Base-by-base conservation (phyloP, 92 coral and sea anemone genomes). In the Porites rus region DNA sequence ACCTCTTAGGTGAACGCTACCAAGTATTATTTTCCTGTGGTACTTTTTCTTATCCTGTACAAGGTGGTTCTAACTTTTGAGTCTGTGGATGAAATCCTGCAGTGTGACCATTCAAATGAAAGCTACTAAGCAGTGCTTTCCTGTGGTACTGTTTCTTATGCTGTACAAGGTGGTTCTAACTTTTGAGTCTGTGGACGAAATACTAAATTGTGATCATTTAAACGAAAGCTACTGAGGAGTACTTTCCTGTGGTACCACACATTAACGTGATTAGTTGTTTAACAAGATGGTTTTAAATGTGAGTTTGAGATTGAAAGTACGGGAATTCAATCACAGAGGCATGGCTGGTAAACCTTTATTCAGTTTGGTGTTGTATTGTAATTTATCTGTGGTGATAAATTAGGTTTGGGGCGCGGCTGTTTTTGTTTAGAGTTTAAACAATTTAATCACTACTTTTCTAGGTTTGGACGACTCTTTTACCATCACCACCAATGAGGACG, bases 401-500 rank as follows among this genome's bases (percentile, higher is more conserved):
- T 56, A 9, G 61, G 16, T 10, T 56, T 56, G 11, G 61, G 61
- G 61, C 17, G 1, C 75, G 1, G 19, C 19, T 18, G 17, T 11
- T 71, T 31, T 38, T 38, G 43, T 71, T 8, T 9, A 38, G 1
- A 12, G 50, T 4, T 13, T 16, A 16, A 43, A 71, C 9, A 1
- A 46, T 14, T 18, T 13, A 73, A 10, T 13, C 50, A 25, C 56
- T 69, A 18, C 10, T 1, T 78, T 58, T 70, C 31, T 56, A 80
- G 87, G 73, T 64, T 73, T 74, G 73, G 73, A 73, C 46, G 87
- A 83, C 17, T 88, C 91, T 53, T 95, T 95, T 58, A 89, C 86
- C 53, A 86, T 97, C 28, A 86, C 81, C 3, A 95, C 98, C 68
- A 88, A 84, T 25, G 94, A 97, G 76, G 98, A 92, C 83, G 92